A percentile compares a stretch with the other conserved stretches of the same genome.
Conservation (phyloP, 2,888 invertebrate species). For the Neoitamus cyanurus region DNA sequence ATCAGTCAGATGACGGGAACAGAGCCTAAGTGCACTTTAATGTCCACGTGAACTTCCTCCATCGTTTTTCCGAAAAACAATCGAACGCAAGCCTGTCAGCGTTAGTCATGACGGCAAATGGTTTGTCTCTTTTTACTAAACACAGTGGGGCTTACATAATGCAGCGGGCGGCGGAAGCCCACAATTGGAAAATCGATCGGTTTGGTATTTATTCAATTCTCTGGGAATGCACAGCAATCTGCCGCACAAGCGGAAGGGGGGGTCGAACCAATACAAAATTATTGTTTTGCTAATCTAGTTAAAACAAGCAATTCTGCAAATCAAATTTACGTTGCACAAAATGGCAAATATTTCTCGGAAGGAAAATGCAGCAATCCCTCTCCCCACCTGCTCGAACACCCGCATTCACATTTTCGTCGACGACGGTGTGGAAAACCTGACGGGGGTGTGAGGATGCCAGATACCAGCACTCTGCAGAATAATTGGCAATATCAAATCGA, state of each 20-base stretch:
- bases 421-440: neutral
- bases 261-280: neutral
- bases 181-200: neutral
- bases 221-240: neutral
- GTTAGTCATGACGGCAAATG: neutral
- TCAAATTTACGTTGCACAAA: neutral
- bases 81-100: neutral
- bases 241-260: neutral
- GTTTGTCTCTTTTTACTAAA: neutral
- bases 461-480: neutral
- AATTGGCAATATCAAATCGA: constrained; percentile 10
- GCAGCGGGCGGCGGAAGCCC: neutral
- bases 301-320: neutral
- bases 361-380: neutral
- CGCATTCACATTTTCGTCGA: neutral
- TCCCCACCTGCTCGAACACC: neutral
- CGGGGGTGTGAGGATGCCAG: neutral
- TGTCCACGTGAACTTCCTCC: neutral
- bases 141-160: neutral
- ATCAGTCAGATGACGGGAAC: neutral
- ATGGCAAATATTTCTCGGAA: neutral
- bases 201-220: neutral
- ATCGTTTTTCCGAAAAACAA: neutral
- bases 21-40: neutral
- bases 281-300: neutral